Percentiles rank a stretch among this genome's conserved stretches.
These are phyloP conservation scores for Mantis religiosa DNA, from an alignment of 2,888 invertebrate genomes.

Conservation along the genomic window DNA sequence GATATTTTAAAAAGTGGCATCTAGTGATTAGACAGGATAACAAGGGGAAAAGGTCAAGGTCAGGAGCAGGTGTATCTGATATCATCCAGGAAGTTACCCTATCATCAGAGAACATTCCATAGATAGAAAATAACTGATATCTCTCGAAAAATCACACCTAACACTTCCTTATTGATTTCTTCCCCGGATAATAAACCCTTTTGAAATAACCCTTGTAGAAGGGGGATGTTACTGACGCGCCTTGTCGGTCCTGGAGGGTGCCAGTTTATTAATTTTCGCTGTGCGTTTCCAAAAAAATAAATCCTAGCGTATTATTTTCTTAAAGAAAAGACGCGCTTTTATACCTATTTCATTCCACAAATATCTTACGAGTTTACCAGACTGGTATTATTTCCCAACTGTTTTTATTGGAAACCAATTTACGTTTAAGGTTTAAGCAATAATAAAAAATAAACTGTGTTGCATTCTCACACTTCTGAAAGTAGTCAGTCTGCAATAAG, in stretches of 20 bases:
- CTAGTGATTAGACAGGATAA: too few species aligned
- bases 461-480: too few species aligned
- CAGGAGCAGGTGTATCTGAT: neutral
- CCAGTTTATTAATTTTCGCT: neutral
- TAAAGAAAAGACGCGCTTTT: too few species aligned
- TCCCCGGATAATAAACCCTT: neutral
- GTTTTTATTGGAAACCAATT: too few species aligned
- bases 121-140: neutral
- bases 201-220: neutral
- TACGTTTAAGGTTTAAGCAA: too few species aligned
- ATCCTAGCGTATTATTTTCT: neutral
- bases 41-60: neutral
- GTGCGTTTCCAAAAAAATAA: neutral
- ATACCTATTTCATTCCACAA: too few species aligned
- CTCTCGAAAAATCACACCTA: neutral
- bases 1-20: too few species aligned
- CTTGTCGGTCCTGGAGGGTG: neutral
- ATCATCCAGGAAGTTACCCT: neutral
- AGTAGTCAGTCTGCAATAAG: too few species aligned
- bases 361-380: too few species aligned
- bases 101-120: neutral
- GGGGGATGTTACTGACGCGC: too few species aligned
- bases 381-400: too few species aligned
- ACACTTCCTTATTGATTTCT: neutral
- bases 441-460: too few species aligned